phyloP scores from a whole-genome alignment of 2,797 vertebrate genomes.

The Sparus aurata region DNA sequence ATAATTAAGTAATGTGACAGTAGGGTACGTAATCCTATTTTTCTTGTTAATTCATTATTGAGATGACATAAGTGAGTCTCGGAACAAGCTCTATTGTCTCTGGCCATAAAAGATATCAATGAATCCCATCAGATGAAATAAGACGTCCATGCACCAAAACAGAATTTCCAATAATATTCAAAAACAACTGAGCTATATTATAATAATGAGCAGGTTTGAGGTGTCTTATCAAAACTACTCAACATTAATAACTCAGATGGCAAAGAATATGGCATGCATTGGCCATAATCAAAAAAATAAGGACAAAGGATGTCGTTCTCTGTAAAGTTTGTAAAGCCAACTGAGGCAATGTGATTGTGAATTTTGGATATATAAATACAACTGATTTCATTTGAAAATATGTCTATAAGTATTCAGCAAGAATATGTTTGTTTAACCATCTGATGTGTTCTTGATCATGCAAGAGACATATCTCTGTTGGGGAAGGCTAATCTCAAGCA shows the following conservation, averaged over 20 bases:
- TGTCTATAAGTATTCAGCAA: not conserved
- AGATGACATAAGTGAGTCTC: not conserved
- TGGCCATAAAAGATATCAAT: not conserved
- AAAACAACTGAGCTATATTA: not conserved
- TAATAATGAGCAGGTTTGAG: not conserved
- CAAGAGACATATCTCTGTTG: not conserved
- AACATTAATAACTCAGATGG: not conserved
- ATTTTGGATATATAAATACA: no score
- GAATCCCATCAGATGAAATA: not conserved
- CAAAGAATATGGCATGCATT: not conserved
- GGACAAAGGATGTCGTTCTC: no score
- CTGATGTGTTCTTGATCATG: slow-evolving; percentile 16
- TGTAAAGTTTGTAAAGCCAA: no score
- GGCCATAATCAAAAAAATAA: not conserved
- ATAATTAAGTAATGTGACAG: not conserved
- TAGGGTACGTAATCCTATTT: not conserved
- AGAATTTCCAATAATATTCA: not conserved
- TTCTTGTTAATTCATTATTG: not conserved
- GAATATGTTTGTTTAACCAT: slow-evolving; percentile 16
- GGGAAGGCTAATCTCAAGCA: slow-evolving; percentile 17
- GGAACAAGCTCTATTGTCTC: not conserved
- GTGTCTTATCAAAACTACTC: not conserved
- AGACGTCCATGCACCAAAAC: not conserved
- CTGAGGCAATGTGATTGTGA: no score
- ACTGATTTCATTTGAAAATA: not conserved